Evolutionary conservation across 2,113 vertebrate genomes (phyloP).

Genomic region (Atherinomorus stipes): DNA sequence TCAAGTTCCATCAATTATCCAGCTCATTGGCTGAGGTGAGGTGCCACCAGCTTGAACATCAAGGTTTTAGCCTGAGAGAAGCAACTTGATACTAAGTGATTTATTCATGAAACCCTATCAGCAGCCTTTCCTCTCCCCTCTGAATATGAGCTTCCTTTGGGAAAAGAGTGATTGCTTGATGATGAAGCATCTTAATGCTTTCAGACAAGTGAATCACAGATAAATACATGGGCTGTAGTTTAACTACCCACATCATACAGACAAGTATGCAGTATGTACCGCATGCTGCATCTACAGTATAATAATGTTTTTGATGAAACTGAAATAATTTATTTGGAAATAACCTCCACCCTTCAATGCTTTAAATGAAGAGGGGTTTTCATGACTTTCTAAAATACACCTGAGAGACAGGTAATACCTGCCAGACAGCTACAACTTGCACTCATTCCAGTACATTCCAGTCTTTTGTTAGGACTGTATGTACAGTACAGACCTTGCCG

Average conservation of each 20-base stretch:
- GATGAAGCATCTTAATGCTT: slow-evolving; percentile 6
- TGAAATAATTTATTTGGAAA: not conserved
- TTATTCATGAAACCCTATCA: slow-evolving; percentile 55
- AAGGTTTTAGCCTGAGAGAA: slow-evolving; percentile 35
- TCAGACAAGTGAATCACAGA: slow-evolving; percentile 18
- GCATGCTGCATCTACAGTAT: too few relatives aligned
- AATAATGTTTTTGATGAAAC: too few relatives aligned
- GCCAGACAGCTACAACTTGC: not conserved
- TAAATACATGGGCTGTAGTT: not conserved
- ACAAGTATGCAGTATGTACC: too few relatives aligned
- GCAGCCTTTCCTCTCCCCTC: slow-evolving; percentile 30
- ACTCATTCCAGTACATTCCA: too few relatives aligned
- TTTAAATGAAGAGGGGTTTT: not conserved
- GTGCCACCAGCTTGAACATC: slow-evolving; percentile 34
- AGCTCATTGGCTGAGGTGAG: slow-evolving; percentile 57
- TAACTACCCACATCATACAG: too few relatives aligned
- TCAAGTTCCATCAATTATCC: slow-evolving; percentile 51
- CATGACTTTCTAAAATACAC: not conserved
- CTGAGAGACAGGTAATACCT: not conserved
- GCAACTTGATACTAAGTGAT: slow-evolving; percentile 44
- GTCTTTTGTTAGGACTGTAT: too few relatives aligned
- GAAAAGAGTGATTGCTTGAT: slow-evolving; percentile 26
- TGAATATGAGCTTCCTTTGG: slow-evolving; percentile 30
- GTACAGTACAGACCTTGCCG: too few relatives aligned
- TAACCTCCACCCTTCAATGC: not conserved